Conservation (phyloP, 2,888 invertebrate species). For the Gryllus longicercus region DNA sequence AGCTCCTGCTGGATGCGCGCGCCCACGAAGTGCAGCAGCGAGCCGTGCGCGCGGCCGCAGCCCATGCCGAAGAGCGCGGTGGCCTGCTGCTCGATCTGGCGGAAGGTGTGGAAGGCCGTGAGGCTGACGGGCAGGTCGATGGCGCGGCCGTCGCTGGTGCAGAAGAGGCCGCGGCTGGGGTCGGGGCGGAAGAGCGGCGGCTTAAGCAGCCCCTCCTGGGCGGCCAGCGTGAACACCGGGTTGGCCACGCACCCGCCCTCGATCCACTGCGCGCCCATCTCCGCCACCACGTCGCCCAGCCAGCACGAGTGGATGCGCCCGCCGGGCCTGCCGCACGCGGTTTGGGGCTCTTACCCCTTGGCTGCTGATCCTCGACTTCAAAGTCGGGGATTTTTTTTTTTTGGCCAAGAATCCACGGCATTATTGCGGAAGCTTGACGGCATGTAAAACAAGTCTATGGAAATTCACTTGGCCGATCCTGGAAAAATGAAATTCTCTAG, state of each 20-base stretch:
- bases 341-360: too few relatives aligned
- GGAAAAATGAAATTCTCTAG: too few relatives aligned
- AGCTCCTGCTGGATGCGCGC: constrained; percentile 33
- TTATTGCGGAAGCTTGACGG: too few relatives aligned
- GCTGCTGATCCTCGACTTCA: too few relatives aligned
- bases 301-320: constrained; percentile 75
- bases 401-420: too few relatives aligned
- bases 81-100: constrained; percentile 66
- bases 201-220: constrained; percentile 63
- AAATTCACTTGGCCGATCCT: too few relatives aligned
- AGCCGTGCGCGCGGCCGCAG: constrained; percentile 49
- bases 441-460: too few relatives aligned
- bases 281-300: constrained; percentile 71
- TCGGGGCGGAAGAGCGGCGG: constrained; percentile 56
- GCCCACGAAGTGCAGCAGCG: constrained; percentile 31
- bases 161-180: constrained; percentile 58
- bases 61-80: constrained; percentile 59
- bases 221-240: constrained; percentile 66
- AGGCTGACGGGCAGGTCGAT: constrained; percentile 61
- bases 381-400: too few relatives aligned
- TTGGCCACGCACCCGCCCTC: constrained; percentile 68
- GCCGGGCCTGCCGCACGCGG: constrained; percentile 59
- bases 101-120: constrained; percentile 63
- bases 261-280: constrained; percentile 74
- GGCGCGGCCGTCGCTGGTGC: constrained; percentile 67